Evolutionary conservation across 2,113 vertebrate species (phyloP).

Genomic region (Seriola rivoliana): DNA sequence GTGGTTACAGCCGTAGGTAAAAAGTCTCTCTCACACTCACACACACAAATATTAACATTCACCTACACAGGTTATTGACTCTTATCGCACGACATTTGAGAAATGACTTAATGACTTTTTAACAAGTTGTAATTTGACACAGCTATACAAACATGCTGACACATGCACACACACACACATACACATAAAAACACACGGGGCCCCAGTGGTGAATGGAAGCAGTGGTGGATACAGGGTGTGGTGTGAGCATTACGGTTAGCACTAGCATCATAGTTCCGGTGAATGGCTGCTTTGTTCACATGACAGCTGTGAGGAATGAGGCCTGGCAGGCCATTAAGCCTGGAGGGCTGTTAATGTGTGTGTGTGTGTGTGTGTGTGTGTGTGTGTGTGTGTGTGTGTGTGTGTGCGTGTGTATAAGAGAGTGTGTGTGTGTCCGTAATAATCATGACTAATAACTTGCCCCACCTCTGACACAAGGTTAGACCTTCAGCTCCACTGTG

Average conservation of each 20-base stretch:
- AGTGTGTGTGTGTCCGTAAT: conserved; percentile 73
- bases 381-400: conserved; percentile 46
- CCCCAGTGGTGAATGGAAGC: conserved; percentile 62
- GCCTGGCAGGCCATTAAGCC: conserved; percentile 80
- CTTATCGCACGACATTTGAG: conserved; percentile 57
- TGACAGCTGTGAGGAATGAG: conserved; percentile 85
- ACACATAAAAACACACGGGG: conserved; percentile 35
- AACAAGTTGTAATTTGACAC: conserved; percentile 78
- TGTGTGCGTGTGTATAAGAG: conserved; percentile 38
- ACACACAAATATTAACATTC: conserved; percentile 24
- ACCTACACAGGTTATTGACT: conserved; percentile 53
- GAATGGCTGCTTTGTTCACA: conserved; percentile 86
- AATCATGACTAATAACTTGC: conserved; percentile 82
- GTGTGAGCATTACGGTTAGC: conserved; percentile 81
- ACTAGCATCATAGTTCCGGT: conserved; percentile 81
- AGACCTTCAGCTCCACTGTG: conserved; percentile 65
- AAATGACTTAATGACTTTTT: conserved; percentile 76
- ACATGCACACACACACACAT: conserved; percentile 31
- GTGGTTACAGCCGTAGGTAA: neutral
- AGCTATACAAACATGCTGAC: conserved; percentile 78
- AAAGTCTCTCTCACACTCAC: neutral
- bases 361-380: conserved; percentile 30
- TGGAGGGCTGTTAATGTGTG: conserved; percentile 75
- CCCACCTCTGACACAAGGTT: conserved; percentile 84
- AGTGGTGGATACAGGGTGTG: conserved; percentile 76